Base-by-base conservation (phyloP, 2,888 invertebrate species). In the Camptogramma bilineatum region DNA sequence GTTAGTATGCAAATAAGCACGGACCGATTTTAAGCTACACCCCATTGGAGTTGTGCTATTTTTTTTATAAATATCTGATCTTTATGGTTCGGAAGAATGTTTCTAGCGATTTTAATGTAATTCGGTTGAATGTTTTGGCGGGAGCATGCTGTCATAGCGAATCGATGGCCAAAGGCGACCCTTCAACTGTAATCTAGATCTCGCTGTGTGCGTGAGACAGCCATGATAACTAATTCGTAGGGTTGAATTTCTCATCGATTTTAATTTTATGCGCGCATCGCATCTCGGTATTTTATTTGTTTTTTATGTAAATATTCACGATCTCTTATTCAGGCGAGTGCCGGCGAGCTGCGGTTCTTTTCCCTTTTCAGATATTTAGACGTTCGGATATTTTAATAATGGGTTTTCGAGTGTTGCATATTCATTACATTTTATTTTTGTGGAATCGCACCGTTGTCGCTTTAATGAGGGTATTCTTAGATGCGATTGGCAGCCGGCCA, bases 191-290 rank as follows among this genome's bases (percentile, higher is more conserved):
- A 85, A 89, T 90, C 90, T 90, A 85, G 85, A 87, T 87, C 88
- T 86, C 83, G 82, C 79, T 77, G 85, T 86, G 84, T 83, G 86
- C 78, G 86, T 83, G 86, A 83, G 86, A 72, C 72, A 64, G 86
- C 90, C 90, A 87, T 91, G 87, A 91, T 92, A 91, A 91, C 90
- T 93, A 92, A 92, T 91, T 92, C 88, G 90, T 85, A 90, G 91
- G 91, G 92, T 91, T 88, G 86, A 88, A 87, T 84, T 87, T 87
- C 89, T 88, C 90, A 92, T 93, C 91, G 92, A 92, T 92, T 92
- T 92, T 91, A 93, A 93, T 93, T 90, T 91, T 91, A 93, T 92
- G 92, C 92, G 85, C 91, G 87, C 91, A 89, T 90, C 90, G 86
- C 90, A 87, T 92, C 92, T 90, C 90, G 76, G 82, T 77, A 79